A percentile compares a stretch with the other conserved stretches of the same genome.
These are phyloP conservation scores for Mythimna albipuncta DNA, from an alignment of 2,888 invertebrate genomes.

Conservation along the genomic window DNA sequence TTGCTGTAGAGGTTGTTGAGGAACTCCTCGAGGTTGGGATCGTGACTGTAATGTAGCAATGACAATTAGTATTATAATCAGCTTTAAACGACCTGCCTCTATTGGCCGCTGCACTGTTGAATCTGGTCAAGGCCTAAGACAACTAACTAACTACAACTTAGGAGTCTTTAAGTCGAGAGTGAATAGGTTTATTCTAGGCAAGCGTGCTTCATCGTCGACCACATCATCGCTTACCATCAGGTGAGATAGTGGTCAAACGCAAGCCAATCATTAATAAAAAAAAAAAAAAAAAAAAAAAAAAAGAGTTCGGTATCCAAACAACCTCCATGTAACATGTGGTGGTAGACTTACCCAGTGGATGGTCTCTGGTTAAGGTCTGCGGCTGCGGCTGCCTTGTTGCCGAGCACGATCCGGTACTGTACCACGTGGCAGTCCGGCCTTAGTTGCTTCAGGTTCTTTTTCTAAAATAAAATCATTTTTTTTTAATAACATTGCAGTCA, in stretches of 20 bases:
- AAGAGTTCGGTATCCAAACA: neutral
- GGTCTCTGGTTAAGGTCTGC: conserved; percentile 78
- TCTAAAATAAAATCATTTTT: conserved; percentile 68
- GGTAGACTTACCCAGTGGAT: conserved; percentile 73
- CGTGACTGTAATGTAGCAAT: conserved; percentile 86
- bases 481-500: neutral
- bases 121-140: neutral
- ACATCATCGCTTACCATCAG: too few species aligned
- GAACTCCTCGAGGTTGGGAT: conserved; percentile 95
- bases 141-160: too few species aligned
- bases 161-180: too few species aligned
- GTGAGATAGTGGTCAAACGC: too few species aligned
- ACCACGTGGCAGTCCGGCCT: conserved; percentile 98
- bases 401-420: conserved; percentile 96
- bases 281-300: too few species aligned
- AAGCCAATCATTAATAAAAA: too few species aligned
- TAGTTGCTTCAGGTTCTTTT: conserved; percentile 92
- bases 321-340: neutral
- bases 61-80: neutral
- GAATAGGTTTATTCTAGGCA: too few species aligned
- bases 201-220: too few species aligned
- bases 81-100: too few species aligned
- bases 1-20: conserved; percentile 95
- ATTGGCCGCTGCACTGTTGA: too few species aligned
- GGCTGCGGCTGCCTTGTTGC: conserved; percentile 91